Evolutionary conservation across 2,797 vertebrate species (phyloP).

Genomic region (Clarias laeviceps): DNA sequence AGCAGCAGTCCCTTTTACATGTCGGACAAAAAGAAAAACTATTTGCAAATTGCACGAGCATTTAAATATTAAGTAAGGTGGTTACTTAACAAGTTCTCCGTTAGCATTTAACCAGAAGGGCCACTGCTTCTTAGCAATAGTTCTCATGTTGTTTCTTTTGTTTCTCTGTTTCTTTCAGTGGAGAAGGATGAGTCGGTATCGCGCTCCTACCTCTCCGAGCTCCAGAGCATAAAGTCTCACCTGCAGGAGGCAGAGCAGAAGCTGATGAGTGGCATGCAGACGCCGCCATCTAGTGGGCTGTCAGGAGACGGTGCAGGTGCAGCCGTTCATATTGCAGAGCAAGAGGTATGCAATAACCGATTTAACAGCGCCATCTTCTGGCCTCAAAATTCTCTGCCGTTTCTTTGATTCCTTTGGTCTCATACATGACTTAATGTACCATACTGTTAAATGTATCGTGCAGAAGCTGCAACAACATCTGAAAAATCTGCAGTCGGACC

Average conservation of each 20-base stretch:
- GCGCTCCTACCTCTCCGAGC: slow-evolving; percentile 86
- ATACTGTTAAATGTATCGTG: not conserved
- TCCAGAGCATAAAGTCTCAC: slow-evolving; percentile 82
- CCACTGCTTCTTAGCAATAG: not conserved
- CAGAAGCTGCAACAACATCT: slow-evolving; percentile 84
- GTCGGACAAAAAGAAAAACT: not conserved
- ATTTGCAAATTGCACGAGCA: not conserved
- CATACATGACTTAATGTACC: not conserved
- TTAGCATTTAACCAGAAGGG: not conserved
- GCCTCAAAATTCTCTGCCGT: not conserved
- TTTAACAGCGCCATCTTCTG: slow-evolving; percentile 60
- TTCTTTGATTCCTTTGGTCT: not conserved
- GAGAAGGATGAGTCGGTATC: slow-evolving; percentile 92
- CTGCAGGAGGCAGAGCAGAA: slow-evolving; percentile 86
- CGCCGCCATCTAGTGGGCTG: slow-evolving; percentile 69
- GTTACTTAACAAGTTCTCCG: not conserved
- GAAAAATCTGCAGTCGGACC: slow-evolving; percentile 74
- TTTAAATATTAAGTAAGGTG: not conserved
- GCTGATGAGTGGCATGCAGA: slow-evolving; percentile 80
- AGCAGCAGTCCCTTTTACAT: not conserved
- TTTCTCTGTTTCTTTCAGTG: slow-evolving; percentile 69
- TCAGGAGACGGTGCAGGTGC: slow-evolving; percentile 72
- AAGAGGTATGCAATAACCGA: slow-evolving; percentile 81
- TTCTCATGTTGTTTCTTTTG: not conserved
- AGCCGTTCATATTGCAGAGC: slow-evolving; percentile 81